Base-by-base conservation (phyloP, 1,140 invertebrate genomes). In the Drosophila teissieri region DNA sequence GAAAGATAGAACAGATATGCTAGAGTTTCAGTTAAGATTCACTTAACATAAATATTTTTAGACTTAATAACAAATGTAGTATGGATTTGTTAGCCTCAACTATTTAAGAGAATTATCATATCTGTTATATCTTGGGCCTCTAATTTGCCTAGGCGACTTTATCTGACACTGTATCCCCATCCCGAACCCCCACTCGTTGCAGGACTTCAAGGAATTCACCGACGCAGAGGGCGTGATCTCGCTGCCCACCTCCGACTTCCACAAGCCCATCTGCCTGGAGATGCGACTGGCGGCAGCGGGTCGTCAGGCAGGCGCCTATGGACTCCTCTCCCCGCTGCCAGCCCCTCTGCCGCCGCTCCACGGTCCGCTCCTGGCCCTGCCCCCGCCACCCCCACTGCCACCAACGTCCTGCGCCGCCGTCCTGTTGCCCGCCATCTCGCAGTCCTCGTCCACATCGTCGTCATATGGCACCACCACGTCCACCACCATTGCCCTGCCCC, bases 161-260 rank as follows among this genome's bases (percentile, higher is more conserved):
- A 17, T 44, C 2, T 10, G 0, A 15, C 15, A 60, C 12, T 10
- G 4, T 15, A 22, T 31, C 14, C 0, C 12, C 15, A 7, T 22
- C 4, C 12, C 14, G 2, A 39, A 54, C 19, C 4, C 51, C 24
- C 7, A 39, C 10, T 68, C 74, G 8, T 92, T 92, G 56, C 93
- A 97, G 95, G 96, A 97, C 78, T 97, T 96, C 93, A 97, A 96
- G 94, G 96, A 97, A 82, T 96, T 96, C 93, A 96, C 96, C 80
- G 96, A 97, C 92, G 96, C 96, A 12, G 96, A 97, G 93, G 95
- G 96, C 91, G 94, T 97, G 76, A 97, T 97, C 95, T 96, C 96
- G 39, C 94, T 96, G 83, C 93, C 95, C 46, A 97, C 96, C 42
- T 96, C 95, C 76, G 96, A 97, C 90, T 95, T 96, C 92, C 91